Conservation (phyloP, 2,113 vertebrate species). For the Hippocampus guttulatus region DNA sequence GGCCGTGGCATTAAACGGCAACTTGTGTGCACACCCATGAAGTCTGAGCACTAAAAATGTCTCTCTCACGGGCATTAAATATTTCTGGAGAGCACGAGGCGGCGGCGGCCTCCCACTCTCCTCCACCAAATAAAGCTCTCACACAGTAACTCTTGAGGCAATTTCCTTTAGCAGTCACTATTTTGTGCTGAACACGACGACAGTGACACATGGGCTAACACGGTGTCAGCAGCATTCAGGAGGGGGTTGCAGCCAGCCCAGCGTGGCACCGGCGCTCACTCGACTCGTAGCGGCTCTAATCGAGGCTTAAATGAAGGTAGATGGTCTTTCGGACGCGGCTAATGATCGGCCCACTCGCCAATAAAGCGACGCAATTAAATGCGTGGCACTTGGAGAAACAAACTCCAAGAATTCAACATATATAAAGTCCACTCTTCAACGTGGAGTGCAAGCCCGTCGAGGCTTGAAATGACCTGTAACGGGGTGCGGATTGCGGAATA, state of each 20-base stretch:
- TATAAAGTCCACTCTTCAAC: not conserved
- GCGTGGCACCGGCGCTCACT: not conserved
- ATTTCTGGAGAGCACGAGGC: constrained; percentile 33
- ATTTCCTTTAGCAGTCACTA: constrained; percentile 28
- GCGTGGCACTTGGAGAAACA: not conserved
- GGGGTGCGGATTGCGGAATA: not conserved
- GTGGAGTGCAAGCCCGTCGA: not conserved
- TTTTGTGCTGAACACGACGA: constrained; percentile 22
- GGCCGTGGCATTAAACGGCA: constrained; percentile 36
- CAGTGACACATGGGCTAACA: constrained; percentile 19
- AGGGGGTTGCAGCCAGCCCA: not conserved
- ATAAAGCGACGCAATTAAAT: constrained; percentile 4
- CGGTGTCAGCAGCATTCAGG: constrained; percentile 20
- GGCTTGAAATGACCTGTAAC: too few species aligned
- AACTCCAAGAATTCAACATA: not conserved
- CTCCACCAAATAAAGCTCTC: constrained; percentile 49
- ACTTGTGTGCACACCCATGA: constrained; percentile 13
- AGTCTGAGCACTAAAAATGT: constrained; percentile 32
- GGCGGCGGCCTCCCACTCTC: constrained; percentile 25
- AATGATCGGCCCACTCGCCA: constrained; percentile 12
- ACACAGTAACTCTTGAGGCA: constrained; percentile 36
- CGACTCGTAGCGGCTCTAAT: constrained; percentile 11
- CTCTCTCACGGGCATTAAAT: constrained; percentile 49
- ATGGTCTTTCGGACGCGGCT: constrained; percentile 10
- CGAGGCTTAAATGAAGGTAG: constrained; percentile 14